phyloP scores from a whole-genome alignment of 2,113 vertebrate species.

The Ochotona curzoniae region DNA sequence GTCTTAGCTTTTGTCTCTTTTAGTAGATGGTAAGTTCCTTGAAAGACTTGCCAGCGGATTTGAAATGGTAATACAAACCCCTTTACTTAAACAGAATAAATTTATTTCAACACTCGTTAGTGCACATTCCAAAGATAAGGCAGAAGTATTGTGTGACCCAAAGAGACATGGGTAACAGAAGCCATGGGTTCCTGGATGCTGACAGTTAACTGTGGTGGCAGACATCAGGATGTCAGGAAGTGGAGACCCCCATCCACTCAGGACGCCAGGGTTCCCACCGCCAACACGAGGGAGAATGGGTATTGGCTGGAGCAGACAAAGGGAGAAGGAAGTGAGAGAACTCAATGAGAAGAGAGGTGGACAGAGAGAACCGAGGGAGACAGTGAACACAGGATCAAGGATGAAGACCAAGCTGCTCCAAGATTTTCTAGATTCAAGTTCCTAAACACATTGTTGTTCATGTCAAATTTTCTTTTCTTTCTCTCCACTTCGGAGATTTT shows the following conservation, averaged over 20 bases:
- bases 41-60: background rate
- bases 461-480: no score
- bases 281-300: background rate
- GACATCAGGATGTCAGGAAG: no score
- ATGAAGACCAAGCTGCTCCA: rapidly evolving
- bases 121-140: background rate
- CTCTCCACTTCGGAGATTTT: background rate
- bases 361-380: background rate
- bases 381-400: background rate
- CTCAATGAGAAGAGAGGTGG: background rate
- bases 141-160: background rate
- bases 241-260: no score
- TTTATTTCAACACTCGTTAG: background rate
- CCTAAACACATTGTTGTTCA: background rate
- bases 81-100: background rate
- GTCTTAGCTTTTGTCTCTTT: background rate
- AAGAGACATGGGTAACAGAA: background rate
- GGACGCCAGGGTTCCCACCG: no score
- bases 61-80: background rate
- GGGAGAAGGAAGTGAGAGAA: background rate
- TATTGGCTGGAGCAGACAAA: background rate
- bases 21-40: background rate
- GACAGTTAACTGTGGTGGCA: no score
- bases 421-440: background rate
- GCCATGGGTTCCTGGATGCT: background rate